phyloP scores from a whole-genome alignment of 2,113 vertebrate genomes.

The Puma concolor region DNA sequence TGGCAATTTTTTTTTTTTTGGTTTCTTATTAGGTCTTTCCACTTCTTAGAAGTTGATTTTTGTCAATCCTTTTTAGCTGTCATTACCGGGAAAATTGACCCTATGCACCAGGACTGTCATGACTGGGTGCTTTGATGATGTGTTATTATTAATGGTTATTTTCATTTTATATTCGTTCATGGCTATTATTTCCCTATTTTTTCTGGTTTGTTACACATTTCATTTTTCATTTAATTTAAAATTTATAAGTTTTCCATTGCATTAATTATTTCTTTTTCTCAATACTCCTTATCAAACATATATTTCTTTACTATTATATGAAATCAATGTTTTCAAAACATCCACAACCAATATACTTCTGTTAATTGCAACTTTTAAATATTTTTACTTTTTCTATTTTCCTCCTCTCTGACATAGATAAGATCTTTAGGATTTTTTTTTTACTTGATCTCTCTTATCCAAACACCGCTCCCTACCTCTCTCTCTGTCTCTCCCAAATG shows the following conservation, averaged over 20 bases:
- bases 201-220: neutral
- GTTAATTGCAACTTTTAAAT: neutral
- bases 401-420: neutral
- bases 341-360: neutral
- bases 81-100: neutral
- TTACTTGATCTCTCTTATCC: neutral
- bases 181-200: neutral
- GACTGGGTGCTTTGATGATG: neutral
- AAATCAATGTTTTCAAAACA: neutral
- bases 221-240: neutral
- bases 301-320: neutral
- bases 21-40: neutral
- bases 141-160: neutral
- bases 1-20: neutral
- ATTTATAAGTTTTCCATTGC: neutral
- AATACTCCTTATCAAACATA: neutral
- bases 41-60: neutral
- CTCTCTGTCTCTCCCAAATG: neutral
- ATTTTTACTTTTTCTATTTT: neutral
- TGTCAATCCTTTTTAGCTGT: neutral
- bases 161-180: neutral
- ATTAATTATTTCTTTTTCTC: slow-evolving; percentile 5
- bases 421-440: neutral
- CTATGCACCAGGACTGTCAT: neutral
- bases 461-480: neutral